These are phyloP conservation scores for Palythoa heliodiscus DNA, from an alignment of 92 coral and sea anemone species.

Conservation along the genomic window DNA sequence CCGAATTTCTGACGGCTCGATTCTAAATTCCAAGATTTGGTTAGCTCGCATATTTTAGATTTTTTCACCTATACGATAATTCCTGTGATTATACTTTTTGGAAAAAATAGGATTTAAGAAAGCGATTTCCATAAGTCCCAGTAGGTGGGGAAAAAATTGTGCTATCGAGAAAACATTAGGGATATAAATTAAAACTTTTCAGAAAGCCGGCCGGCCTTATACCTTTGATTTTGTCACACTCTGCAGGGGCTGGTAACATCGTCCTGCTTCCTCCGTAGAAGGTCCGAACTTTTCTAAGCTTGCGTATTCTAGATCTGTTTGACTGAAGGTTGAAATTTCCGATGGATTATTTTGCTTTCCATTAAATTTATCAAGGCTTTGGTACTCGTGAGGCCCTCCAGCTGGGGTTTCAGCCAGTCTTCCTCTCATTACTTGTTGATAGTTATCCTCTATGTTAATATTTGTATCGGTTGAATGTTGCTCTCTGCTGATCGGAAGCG, in stretches of 20 bases:
- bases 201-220: too few species aligned
- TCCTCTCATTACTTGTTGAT: not conserved
- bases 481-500: not conserved
- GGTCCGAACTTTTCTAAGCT: not conserved
- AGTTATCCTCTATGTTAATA: not conserved
- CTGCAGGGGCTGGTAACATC: not conserved
- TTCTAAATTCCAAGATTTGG: too few species aligned
- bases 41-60: too few species aligned
- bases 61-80: too few species aligned
- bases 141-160: too few species aligned
- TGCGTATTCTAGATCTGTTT: slow-evolving; percentile 7
- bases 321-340: not conserved
- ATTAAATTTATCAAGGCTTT: not conserved
- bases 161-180: too few species aligned
- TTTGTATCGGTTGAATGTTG: not conserved
- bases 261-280: not conserved
- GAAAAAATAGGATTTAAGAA: too few species aligned
- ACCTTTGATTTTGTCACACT: not conserved
- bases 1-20: too few species aligned
- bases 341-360: not conserved
- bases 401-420: not conserved
- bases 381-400: not conserved
- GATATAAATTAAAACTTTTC: too few species aligned
- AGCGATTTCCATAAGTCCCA: too few species aligned
- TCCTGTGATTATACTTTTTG: too few species aligned